phyloP scores from a whole-genome alignment of 2,888 invertebrate species.

The Eupelmus urozonus region DNA sequence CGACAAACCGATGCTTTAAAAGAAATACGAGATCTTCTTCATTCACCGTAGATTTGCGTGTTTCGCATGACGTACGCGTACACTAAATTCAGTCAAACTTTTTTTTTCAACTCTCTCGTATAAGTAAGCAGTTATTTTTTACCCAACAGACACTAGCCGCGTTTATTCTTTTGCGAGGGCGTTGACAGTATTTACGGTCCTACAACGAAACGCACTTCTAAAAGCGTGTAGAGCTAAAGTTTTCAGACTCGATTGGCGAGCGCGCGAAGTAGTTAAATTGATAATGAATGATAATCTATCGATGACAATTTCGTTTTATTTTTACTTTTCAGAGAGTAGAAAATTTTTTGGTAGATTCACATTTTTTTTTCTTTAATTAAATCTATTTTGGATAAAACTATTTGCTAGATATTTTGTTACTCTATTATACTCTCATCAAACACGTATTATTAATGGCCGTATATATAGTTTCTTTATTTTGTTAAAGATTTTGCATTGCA shows the following conservation, averaged over 20 bases:
- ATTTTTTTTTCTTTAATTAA: too few relatives aligned
- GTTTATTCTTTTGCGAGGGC: constrained; percentile 20
- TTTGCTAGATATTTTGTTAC: not conserved
- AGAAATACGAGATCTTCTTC: not conserved
- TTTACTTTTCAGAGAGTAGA: too few relatives aligned
- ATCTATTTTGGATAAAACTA: too few relatives aligned
- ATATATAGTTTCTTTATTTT: too few relatives aligned
- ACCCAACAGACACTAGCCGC: not conserved
- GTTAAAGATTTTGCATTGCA: too few relatives aligned
- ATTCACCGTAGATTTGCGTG: too few relatives aligned
- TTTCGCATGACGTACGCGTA: too few relatives aligned
- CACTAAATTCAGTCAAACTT: too few relatives aligned
- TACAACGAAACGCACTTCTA: not conserved
- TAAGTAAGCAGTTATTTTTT: not conserved
- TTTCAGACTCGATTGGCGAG: not conserved
- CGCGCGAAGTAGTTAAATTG: too few relatives aligned
- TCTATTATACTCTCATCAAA: too few relatives aligned
- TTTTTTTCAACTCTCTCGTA: not conserved
- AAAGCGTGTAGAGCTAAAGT: not conserved
- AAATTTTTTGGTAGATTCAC: too few relatives aligned
- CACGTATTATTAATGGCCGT: too few relatives aligned
- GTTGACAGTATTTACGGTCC: constrained; percentile 28
- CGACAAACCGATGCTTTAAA: not conserved
- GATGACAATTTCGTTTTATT: not conserved
- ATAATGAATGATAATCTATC: not conserved